Base-by-base conservation (phyloP, 2,888 invertebrate genomes). In the Crossocerus cetratus region DNA sequence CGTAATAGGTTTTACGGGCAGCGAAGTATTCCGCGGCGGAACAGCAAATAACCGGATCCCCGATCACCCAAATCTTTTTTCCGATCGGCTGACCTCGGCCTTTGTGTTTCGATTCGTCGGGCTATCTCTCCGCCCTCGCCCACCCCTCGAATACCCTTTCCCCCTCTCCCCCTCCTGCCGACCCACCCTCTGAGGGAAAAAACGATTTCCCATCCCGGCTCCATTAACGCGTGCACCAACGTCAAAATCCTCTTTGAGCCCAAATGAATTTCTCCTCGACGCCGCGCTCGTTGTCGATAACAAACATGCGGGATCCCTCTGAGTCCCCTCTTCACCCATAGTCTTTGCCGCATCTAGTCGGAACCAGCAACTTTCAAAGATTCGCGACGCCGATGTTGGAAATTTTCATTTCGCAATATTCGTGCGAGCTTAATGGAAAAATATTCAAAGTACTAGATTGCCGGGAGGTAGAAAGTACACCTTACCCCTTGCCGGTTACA, bases 281-380 rank as follows among this genome's bases (percentile, higher is more conserved):
- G 56, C n/a, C 44, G 21, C 45, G 21, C 32, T 32, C 32, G 32
- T 43, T 65, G 69, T 73, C 69, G 65, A 69, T 65, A 65, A 66
- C 66, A 64, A 64, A 49, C 68, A 42, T 44, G 18, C 43, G 18
- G 8, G n/a, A 23, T 49, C n/a, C 56, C 16, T 18, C 16, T 61
- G 23, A 20, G 32, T 11, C 22, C 18, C 32, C 3, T 32, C 32
- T 14, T 32, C 32, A 32, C 5, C 32, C 32, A 32, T 32, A 8
- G 2, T 11, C 32, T 32, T 32, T 32, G 32, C 32, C 32, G 8
- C 8, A 32, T 32, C 32, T 32, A 32, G 1, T 32, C 32, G 32
- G n/a, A n/a, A n/a, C n/a, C n/a, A n/a, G n/a, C 32, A 32, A 8
- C 32, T 11, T 32, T 32, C 11, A 32, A 32, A 32, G 32, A 32